Base-by-base conservation (phyloP, 2,113 vertebrate species). In the Telmatochromis sp. region DNA sequence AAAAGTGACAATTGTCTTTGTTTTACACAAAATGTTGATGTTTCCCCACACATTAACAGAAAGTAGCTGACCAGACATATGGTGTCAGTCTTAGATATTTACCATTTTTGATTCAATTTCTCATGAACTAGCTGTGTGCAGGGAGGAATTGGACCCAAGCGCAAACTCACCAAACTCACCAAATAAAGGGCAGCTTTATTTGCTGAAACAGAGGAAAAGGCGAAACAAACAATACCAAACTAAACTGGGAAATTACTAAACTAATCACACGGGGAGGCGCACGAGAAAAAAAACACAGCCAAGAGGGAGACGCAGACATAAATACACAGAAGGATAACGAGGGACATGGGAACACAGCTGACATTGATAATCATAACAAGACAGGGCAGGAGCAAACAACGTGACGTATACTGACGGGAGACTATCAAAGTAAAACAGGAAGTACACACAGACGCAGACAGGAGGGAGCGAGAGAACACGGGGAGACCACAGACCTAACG, bases 151-250 rank as follows among this genome's bases (percentile, higher is more conserved):
- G 26, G 14, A 60, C 26, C 14, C 26, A 31, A 60, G 57, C 0
- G 1, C 57, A 31, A 31, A 58, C 13, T 58, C 0, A 57, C 23
- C 53, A 4, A 54, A 55, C 21, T 55, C 15, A 19, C 15, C 47
- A 50, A 50, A 50, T 19, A 51, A 51, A 51, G 17, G 50, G 17
- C 8, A 51, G 50, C 23, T 31, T 31, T 58, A 58, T 58, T 58
- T 58, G 55, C 0, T 0, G 13, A 58, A 31, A 58, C 0, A 0
- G 21, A 55, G 21, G 21, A 6, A 58, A 58, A 58, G 13, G 7
- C 0, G 2, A 58, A 0, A 1, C 14, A 58, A 58, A 9, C 26
- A 2, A 58, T 58, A 28, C 7, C 7, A 58, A 58, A 58, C 26
- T 4, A 58, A 31, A 31, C 26, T 0, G 26, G 26, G 0, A 57